phyloP scores from a whole-genome alignment of 2,113 vertebrate genomes.

The Protobothrops flavoviridis region DNA sequence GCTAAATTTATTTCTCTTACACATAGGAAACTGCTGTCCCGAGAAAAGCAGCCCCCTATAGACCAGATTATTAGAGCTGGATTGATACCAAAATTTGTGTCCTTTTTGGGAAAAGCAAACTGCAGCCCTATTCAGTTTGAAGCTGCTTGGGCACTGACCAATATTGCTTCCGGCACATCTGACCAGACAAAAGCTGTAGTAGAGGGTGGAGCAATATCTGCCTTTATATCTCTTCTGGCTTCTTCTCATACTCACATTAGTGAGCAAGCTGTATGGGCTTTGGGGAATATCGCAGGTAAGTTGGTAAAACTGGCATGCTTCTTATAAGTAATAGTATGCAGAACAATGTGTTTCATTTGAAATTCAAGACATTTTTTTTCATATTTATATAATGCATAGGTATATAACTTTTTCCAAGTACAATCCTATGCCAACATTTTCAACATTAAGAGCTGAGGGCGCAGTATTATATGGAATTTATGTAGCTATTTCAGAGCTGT shows the following conservation, averaged over 20 bases:
- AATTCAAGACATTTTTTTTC: not conserved
- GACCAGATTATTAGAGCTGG: slow-evolving; percentile 83
- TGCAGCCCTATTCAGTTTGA: slow-evolving; percentile 92
- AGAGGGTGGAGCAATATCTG: slow-evolving; percentile 85
- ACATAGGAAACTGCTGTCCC: slow-evolving; percentile 89
- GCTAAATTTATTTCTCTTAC: slow-evolving; percentile 28
- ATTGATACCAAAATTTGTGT: slow-evolving; percentile 83
- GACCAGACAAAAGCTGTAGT: slow-evolving; percentile 88
- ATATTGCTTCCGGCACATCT: slow-evolving; percentile 89
- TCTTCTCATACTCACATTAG: slow-evolving; percentile 87
- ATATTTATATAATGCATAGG: not conserved
- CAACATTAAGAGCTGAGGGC: not conserved
- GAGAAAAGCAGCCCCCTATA: slow-evolving; percentile 91
- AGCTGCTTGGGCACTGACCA: slow-evolving; percentile 91
- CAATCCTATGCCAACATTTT: not conserved
- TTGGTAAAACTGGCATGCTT: not conserved
- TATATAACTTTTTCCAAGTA: not conserved
- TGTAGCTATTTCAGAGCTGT: not conserved
- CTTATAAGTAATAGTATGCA: not conserved
- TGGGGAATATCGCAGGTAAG: slow-evolving; percentile 92
- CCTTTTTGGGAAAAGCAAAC: slow-evolving; percentile 78
- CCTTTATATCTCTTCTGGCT: slow-evolving; percentile 82
- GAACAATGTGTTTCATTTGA: not conserved
- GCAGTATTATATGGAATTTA: not conserved
- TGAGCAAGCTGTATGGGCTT: slow-evolving; percentile 91